Percentiles rank a stretch among this genome's conserved stretches.
These are phyloP conservation scores for Danionella dracula DNA, from an alignment of 2,797 vertebrate species.

Conservation along the genomic window DNA sequence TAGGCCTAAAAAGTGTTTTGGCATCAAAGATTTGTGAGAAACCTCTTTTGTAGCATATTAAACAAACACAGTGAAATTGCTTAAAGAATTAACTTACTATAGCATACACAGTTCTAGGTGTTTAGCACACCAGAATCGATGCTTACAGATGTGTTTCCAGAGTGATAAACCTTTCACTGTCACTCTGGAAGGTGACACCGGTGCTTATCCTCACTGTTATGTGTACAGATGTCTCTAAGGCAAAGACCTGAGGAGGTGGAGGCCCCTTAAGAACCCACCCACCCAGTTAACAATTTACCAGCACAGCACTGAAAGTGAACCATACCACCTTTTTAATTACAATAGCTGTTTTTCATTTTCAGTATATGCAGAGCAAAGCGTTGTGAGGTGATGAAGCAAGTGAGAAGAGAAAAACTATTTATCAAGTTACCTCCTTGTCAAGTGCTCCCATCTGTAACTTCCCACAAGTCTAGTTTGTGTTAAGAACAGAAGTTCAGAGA, in stretches of 20 bases:
- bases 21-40: neutral
- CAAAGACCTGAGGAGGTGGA: constrained; percentile 51
- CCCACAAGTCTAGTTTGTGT: constrained; percentile 4
- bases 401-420: constrained; percentile 42
- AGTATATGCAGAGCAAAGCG: constrained; percentile 39
- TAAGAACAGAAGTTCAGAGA: constrained; percentile 13
- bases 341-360: constrained; percentile 48
- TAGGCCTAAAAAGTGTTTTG: constrained; percentile 5
- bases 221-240: constrained; percentile 30
- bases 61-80: constrained; percentile 7
- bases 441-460: constrained; percentile 32
- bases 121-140: constrained; percentile 51
- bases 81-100: constrained; percentile 56
- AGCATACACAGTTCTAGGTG: constrained; percentile 45
- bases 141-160: constrained; percentile 66
- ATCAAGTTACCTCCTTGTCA: constrained; percentile 34
- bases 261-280: constrained; percentile 45
- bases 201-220: constrained; percentile 44
- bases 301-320: constrained; percentile 46
- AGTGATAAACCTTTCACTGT: constrained; percentile 72
- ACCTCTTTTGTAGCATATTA: neutral
- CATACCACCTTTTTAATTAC: constrained; percentile 46
- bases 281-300: constrained; percentile 47
- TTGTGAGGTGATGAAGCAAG: constrained; percentile 45
- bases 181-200: constrained; percentile 60